A percentile compares a stretch with the other conserved stretches of the same genome.
Evolutionary conservation across 2,888 invertebrate species (phyloP).

Genomic region (Cantharis lateralis): DNA sequence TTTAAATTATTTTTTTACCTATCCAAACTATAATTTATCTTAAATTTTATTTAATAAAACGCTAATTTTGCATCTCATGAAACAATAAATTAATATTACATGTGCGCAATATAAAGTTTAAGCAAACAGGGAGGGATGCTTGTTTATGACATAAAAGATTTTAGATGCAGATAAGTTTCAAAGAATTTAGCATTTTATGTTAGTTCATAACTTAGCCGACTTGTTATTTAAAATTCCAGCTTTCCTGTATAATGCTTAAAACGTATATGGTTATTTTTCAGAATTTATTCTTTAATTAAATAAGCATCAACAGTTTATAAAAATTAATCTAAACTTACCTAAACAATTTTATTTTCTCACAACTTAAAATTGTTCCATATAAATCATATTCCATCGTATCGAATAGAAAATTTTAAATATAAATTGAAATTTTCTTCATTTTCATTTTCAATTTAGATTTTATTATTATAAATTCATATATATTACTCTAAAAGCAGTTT

Average conservation of each 20-base stretch:
- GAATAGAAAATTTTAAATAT: not conserved
- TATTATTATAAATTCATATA: not conserved
- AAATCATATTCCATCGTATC: not conserved
- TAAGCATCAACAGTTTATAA: not conserved
- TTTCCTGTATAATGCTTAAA: not conserved
- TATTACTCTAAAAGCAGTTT: not conserved
- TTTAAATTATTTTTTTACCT: not conserved
- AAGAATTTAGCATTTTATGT: conserved; percentile 28
- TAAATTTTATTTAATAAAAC: not conserved
- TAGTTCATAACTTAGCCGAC: conserved; percentile 20
- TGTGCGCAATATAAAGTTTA: conserved; percentile 37
- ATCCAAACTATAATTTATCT: not conserved
- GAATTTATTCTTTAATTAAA: not conserved
- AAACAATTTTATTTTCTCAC: not conserved
- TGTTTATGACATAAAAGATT: conserved; percentile 31
- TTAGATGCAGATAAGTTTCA: conserved; percentile 32
- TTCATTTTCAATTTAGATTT: not conserved
- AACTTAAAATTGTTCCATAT: not conserved
- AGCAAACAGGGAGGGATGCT: conserved; percentile 30
- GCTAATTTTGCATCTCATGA: conserved; percentile 31
- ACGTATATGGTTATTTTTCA: not conserved
- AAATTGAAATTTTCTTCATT: not conserved
- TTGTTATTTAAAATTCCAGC: conserved; percentile 26
- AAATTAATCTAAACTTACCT: not conserved
- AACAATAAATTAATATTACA: conserved; percentile 38